Evolutionary conservation across 2,888 invertebrate genomes (phyloP).

Genomic region (Tortrix viridana): DNA sequence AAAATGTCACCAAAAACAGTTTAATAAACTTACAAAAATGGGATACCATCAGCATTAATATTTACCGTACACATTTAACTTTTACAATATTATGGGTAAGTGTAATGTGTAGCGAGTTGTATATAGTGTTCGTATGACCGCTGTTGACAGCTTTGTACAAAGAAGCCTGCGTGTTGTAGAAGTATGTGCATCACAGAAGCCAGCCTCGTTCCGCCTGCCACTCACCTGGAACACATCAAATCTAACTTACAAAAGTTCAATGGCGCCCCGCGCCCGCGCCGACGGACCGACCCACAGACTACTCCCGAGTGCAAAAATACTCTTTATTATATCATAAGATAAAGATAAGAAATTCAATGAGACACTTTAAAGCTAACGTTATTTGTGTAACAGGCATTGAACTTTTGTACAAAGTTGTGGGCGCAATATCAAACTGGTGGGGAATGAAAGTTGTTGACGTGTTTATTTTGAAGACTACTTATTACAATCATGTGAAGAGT

Average conservation of each 20-base stretch:
- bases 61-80: conserved; percentile 34
- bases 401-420: conserved; percentile 79
- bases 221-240: conserved; percentile 50
- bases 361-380: background rate
- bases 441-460: conserved; percentile 43
- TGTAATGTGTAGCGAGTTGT: conserved; percentile 39
- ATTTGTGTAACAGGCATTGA: conserved; percentile 59
- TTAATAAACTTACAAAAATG: conserved; percentile 45
- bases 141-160: conserved; percentile 76
- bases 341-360: background rate
- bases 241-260: conserved; percentile 67
- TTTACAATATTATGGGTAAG: conserved; percentile 69
- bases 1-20: conserved; percentile 52
- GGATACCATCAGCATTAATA: conserved; percentile 41
- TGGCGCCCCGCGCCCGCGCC: conserved; percentile 42
- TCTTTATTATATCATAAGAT: background rate
- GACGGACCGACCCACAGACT: background rate
- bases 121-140: conserved; percentile 47
- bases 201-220: conserved; percentile 64
- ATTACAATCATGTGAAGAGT: background rate
- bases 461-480: background rate
- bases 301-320: background rate
- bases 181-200: conserved; percentile 51
- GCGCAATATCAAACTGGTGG: conserved; percentile 48
- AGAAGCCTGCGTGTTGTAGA: conserved; percentile 55